A percentile compares a stretch with the other conserved stretches of the same genome.
Conservation (phyloP, 1,140 invertebrate genomes). For the Druon quercuslanigerum region DNA sequence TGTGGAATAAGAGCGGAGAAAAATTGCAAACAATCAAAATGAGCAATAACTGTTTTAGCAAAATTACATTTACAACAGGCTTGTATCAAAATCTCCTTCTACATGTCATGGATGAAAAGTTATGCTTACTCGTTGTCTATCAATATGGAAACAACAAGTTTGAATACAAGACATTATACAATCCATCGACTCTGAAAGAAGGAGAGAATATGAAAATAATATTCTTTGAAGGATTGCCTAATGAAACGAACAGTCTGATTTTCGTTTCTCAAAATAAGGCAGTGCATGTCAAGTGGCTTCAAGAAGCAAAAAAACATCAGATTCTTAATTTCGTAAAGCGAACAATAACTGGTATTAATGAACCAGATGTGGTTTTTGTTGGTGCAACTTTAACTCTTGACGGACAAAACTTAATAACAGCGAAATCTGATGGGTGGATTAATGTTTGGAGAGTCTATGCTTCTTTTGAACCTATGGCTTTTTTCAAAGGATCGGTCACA, state of each 20-base stretch:
- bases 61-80: conserved; percentile 45
- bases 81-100: conserved; percentile 55
- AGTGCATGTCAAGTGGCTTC: conserved; percentile 59
- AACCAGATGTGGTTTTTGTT: conserved; percentile 50
- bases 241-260: too few species aligned
- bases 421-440: conserved; percentile 64
- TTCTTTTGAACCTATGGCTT: conserved; percentile 55
- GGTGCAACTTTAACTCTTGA: conserved; percentile 69
- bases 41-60: not conserved
- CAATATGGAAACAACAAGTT: not conserved
- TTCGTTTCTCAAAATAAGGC: conserved; percentile 51
- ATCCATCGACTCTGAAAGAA: too few species aligned
- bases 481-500: conserved; percentile 62
- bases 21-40: not conserved
- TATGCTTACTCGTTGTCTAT: not conserved
- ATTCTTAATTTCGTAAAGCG: conserved; percentile 59
- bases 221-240: too few species aligned
- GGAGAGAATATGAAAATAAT: too few species aligned
- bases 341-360: conserved; percentile 48
- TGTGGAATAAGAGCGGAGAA: conserved; percentile 40
- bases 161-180: conserved; percentile 28
- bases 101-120: conserved; percentile 53
- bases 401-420: conserved; percentile 64
- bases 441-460: conserved; percentile 57
- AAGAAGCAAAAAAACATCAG: conserved; percentile 36